Evolutionary conservation across 2,888 invertebrate species (phyloP).

Genomic region (Dione vanillae): DNA sequence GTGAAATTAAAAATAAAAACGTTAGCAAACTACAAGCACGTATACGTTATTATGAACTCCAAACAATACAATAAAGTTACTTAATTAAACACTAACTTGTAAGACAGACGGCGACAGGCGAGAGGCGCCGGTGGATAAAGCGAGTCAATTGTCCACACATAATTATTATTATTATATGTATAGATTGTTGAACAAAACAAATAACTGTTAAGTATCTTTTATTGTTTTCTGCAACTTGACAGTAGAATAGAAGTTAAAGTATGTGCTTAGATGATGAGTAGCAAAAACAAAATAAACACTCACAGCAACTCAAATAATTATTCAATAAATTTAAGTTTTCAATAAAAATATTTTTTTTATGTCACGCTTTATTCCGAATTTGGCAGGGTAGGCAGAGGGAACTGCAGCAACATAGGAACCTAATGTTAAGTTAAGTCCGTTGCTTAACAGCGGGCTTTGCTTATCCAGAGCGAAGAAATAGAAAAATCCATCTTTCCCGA

Average conservation of each 20-base stretch:
- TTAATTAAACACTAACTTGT: constrained; percentile 19
- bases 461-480: too few relatives aligned
- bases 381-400: too few relatives aligned
- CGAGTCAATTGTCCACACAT: constrained; percentile 25
- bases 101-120: constrained; percentile 33
- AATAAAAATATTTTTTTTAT: too few relatives aligned
- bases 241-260: background rate
- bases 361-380: too few relatives aligned
- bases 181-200: constrained; percentile 9
- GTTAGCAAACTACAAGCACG: background rate
- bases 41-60: background rate
- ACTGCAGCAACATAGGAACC: too few relatives aligned
- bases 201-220: constrained; percentile 9
- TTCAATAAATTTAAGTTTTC: too few relatives aligned
- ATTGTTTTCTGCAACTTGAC: background rate
- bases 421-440: too few relatives aligned
- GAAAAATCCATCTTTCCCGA: too few relatives aligned
- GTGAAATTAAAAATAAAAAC: background rate
- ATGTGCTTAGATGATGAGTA: background rate
- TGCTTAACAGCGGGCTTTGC: too few relatives aligned
- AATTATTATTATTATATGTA: constrained; percentile 11
- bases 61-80: constrained; percentile 11
- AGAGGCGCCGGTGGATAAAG: constrained; percentile 16
- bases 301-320: too few relatives aligned
- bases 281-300: background rate